These are phyloP conservation scores for Limanda limanda DNA, from an alignment of 2,113 vertebrate species.

Conservation along the genomic window DNA sequence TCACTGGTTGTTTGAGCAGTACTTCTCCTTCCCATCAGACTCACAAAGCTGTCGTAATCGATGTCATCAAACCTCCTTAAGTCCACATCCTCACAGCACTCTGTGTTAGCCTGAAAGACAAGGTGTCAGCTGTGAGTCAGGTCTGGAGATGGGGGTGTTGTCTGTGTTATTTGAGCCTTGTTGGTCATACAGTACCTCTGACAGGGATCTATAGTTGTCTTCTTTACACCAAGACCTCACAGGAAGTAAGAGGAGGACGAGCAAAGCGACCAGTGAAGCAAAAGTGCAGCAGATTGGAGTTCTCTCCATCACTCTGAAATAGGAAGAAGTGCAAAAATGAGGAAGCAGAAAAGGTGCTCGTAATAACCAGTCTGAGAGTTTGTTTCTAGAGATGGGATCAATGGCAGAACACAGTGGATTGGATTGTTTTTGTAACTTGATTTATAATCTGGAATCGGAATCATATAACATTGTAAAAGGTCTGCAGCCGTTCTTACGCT, in stretches of 20 bases:
- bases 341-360: background rate
- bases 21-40: constrained; percentile 82
- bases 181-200: constrained; percentile 19
- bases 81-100: constrained; percentile 23
- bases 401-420: background rate
- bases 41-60: constrained; percentile 83
- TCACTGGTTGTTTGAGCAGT: constrained; percentile 71
- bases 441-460: no score
- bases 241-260: constrained; percentile 37
- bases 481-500: no score
- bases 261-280: constrained; percentile 16
- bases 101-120: constrained; percentile 10
- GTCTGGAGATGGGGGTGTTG: background rate
- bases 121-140: background rate
- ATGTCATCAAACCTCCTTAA: constrained; percentile 74
- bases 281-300: constrained; percentile 14
- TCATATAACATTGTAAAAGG: no score
- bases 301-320: constrained; percentile 51
- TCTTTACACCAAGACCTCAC: constrained; percentile 33
- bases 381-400: background rate
- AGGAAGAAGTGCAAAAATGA: background rate
- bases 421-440: background rate
- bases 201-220: background rate
- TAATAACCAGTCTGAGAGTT: background rate
- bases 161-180: background rate